Percentiles rank a stretch among this genome's conserved stretches.
Evolutionary conservation across 2,113 vertebrate genomes (phyloP).

Genomic region (Lathamus discolor): DNA sequence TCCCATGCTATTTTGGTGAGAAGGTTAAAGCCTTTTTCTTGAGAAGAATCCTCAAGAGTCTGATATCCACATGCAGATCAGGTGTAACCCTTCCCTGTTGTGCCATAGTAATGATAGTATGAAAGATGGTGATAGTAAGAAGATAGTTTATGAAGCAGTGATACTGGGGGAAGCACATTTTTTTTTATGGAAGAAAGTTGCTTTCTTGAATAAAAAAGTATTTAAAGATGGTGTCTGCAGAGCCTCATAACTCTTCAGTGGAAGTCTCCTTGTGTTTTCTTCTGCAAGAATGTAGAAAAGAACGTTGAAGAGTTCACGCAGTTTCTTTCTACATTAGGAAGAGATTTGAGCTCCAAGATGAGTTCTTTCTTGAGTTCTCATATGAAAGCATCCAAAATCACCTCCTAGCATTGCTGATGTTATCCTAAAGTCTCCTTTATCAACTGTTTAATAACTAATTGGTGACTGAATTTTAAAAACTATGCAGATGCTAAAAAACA

Average conservation of each 20-base stretch:
- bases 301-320: background rate
- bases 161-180: background rate
- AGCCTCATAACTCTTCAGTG: background rate
- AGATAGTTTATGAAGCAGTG: background rate
- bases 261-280: background rate
- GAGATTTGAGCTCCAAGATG: background rate
- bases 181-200: background rate
- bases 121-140: background rate
- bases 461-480: background rate
- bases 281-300: background rate
- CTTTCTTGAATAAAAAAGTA: background rate
- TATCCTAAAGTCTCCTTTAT: background rate
- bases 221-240: background rate
- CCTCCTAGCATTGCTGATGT: background rate
- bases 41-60: background rate
- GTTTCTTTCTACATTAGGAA: background rate
- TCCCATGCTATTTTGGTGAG: background rate
- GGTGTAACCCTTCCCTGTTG: background rate
- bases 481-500: accelerated
- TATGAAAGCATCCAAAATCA: background rate
- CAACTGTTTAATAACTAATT: background rate
- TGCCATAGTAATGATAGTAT: background rate
- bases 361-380: background rate
- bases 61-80: background rate
- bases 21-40: background rate